Conservation (phyloP, 2,888 invertebrate species). For the Leuctra nigra region DNA sequence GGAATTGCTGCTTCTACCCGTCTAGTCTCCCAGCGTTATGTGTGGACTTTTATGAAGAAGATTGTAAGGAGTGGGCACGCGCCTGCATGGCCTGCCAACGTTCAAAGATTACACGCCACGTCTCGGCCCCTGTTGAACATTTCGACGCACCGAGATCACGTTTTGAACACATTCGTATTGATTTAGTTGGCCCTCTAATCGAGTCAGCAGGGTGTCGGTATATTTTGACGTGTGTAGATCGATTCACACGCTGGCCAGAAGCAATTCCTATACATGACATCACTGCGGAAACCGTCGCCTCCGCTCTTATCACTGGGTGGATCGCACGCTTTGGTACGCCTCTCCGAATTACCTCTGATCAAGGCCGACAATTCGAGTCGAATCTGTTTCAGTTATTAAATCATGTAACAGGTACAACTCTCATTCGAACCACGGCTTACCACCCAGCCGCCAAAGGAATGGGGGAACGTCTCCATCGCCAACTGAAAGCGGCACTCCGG, state of each 20-base stretch:
- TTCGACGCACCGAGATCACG: constrained; percentile 31
- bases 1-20: not conserved
- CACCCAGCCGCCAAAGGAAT: constrained; percentile 38
- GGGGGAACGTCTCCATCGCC: constrained; percentile 39
- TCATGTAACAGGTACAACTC: constrained; percentile 29
- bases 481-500: constrained; percentile 37
- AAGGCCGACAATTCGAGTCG: constrained; percentile 38
- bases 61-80: constrained; percentile 33
- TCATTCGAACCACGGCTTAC: constrained; percentile 34
- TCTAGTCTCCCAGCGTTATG: constrained; percentile 20
- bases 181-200: constrained; percentile 40
- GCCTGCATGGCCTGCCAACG: constrained; percentile 35
- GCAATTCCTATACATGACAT: constrained; percentile 36
- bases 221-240: constrained; percentile 32
- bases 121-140: constrained; percentile 24
- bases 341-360: constrained; percentile 37
- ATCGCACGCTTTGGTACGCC: constrained; percentile 38
- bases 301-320: constrained; percentile 37
- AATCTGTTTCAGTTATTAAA: constrained; percentile 29
- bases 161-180: constrained; percentile 40
- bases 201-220: constrained; percentile 27
- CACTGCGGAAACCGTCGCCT: constrained; percentile 37
- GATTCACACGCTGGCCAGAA: constrained; percentile 39
- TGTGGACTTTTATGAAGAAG: constrained; percentile 29
- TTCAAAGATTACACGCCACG: constrained; percentile 35